Percentiles rank a stretch among this genome's conserved stretches.
Evolutionary conservation across 2,888 invertebrate species (phyloP).

Genomic region (Ectobius pallidus): DNA sequence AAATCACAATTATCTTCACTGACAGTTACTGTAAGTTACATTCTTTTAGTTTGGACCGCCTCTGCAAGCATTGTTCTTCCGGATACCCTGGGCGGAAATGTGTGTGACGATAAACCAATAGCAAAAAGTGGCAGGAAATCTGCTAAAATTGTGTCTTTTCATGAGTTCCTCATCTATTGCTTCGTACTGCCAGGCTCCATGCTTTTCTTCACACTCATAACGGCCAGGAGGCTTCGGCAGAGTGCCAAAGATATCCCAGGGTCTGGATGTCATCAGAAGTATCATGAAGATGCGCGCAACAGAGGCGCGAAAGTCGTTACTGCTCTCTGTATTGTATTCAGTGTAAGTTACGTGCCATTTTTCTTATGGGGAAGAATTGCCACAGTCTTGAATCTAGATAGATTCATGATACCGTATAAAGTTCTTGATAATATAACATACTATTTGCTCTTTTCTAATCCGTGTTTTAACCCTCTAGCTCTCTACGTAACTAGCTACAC

Average conservation of each 20-base stretch:
- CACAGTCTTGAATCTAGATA: background rate
- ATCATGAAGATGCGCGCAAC: background rate
- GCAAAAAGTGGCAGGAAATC: constrained; percentile 5
- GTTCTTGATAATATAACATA: background rate
- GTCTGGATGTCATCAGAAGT: background rate
- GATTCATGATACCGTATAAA: background rate
- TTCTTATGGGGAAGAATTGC: constrained; percentile 13
- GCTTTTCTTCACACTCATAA: background rate
- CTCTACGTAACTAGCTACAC: background rate
- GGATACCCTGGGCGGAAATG: constrained; percentile 3
- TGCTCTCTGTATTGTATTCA: background rate
- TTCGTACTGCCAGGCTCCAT: background rate
- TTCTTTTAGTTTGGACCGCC: background rate
- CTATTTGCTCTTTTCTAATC: constrained; percentile 2
- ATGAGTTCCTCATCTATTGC: constrained; percentile 1
- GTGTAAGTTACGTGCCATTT: background rate
- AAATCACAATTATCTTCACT: background rate
- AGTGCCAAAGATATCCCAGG: background rate
- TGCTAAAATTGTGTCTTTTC: background rate
- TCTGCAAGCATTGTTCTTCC: background rate
- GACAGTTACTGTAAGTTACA: background rate
- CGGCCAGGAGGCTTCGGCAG: background rate
- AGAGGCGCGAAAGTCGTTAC: constrained; percentile 1
- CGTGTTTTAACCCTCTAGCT: constrained; percentile 10
- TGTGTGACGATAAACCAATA: background rate